Conservation (phyloP, 2,113 vertebrate species). For the Zosterops hypoxanthus region DNA sequence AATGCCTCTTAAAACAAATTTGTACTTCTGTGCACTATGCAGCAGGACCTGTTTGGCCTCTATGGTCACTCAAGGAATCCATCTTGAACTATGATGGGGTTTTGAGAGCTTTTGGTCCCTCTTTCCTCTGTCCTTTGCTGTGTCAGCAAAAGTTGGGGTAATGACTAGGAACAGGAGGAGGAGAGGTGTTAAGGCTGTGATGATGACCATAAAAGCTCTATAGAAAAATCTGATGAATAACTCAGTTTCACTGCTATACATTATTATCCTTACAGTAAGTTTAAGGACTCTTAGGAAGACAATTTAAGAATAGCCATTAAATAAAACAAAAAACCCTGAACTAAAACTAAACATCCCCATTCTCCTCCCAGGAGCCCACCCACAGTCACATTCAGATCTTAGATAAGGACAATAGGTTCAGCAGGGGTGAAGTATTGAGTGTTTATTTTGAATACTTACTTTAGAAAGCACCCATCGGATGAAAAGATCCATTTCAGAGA, state of each 20-base stretch:
- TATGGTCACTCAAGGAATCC: neutral
- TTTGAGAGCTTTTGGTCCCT: neutral
- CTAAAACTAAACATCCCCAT: neutral
- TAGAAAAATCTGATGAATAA: neutral
- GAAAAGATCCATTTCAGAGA: constrained; percentile 76
- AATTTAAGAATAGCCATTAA: neutral
- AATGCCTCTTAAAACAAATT: neutral
- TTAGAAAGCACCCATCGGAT: constrained; percentile 74
- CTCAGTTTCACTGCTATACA: neutral
- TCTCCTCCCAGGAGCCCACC: neutral
- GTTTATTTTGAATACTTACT: constrained; percentile 29
- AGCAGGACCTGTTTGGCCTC: neutral
- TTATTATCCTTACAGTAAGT: neutral
- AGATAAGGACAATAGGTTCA: neutral
- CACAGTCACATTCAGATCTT: neutral
- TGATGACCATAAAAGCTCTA: neutral
- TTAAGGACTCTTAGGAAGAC: neutral
- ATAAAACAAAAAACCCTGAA: neutral
- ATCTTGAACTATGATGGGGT: neutral
- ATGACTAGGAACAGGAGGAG: neutral
- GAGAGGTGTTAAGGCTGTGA: neutral
- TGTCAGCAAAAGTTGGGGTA: neutral
- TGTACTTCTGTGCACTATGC: neutral
- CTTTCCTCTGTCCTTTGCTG: neutral
- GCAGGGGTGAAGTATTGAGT: neutral